Conservation (phyloP, 2,888 invertebrate species). For the Congeria kusceri region DNA sequence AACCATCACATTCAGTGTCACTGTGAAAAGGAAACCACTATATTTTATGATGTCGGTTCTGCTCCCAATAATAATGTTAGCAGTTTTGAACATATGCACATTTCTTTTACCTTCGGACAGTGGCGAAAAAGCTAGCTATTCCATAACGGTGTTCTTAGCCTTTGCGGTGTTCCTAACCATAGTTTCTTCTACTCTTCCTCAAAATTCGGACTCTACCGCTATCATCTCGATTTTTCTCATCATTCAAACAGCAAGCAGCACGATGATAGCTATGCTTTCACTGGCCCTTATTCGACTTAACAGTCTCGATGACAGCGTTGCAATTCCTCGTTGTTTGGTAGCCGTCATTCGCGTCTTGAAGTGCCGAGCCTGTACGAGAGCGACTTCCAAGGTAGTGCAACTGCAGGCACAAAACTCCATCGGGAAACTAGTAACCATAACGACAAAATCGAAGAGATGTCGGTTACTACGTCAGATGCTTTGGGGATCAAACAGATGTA, state of each 20-base stretch:
- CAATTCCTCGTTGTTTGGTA: too few species aligned
- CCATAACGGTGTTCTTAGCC: too few species aligned
- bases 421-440: too few species aligned
- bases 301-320: too few species aligned
- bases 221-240: conserved; percentile 12
- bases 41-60: conserved; percentile 32
- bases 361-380: too few species aligned
- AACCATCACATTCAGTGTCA: conserved; percentile 18
- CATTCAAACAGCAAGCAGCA: background rate
- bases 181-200: conserved; percentile 13
- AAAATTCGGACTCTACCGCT: conserved; percentile 27
- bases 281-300: background rate
- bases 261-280: conserved; percentile 3
- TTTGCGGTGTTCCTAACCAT: background rate
- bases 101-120: conserved; percentile 23
- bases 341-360: too few species aligned
- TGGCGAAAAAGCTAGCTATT: too few species aligned
- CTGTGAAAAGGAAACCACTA: conserved; percentile 30
- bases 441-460: too few species aligned
- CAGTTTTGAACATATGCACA: conserved; percentile 22
- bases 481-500: too few species aligned
- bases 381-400: too few species aligned
- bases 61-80: conserved; percentile 33
- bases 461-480: too few species aligned
- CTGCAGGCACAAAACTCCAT: too few species aligned